A percentile compares a stretch with the other conserved stretches of the same genome.
These are phyloP conservation scores for Heliconius melpomene DNA, from an alignment of 1,140 invertebrate species.

Conservation along the genomic window DNA sequence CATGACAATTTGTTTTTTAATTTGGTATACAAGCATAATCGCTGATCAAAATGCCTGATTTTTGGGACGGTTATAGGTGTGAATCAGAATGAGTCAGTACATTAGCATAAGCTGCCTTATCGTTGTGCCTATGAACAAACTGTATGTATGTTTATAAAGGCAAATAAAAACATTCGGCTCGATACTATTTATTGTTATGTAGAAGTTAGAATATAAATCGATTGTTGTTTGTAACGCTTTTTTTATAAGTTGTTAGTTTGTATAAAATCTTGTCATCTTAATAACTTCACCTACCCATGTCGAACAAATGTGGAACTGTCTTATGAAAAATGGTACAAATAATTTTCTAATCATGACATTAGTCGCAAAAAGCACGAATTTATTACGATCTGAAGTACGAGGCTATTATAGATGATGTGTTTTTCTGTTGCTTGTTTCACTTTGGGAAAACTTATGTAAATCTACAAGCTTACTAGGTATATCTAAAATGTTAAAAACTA, in stretches of 20 bases:
- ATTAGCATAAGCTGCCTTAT: slow-evolving; percentile 23
- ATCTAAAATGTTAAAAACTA: background rate
- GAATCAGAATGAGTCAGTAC: slow-evolving; percentile 36
- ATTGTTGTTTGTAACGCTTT: background rate
- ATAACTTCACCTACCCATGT: background rate
- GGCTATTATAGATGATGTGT: slow-evolving; percentile 23
- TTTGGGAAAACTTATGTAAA: background rate
- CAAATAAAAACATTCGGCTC: background rate
- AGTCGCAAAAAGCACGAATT: slow-evolving; percentile 41
- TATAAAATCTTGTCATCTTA: background rate
- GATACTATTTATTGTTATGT: slow-evolving; percentile 5
- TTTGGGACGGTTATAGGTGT: slow-evolving; percentile 12
- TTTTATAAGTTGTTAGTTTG: slow-evolving; percentile 1
- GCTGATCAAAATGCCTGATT: slow-evolving; percentile 8
- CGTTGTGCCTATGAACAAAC: slow-evolving; percentile 25
- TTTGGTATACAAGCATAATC: slow-evolving; percentile 16
- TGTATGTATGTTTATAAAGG: slow-evolving; percentile 16
- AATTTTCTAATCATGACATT: slow-evolving; percentile 45
- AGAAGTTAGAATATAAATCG: background rate
- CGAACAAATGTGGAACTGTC: background rate
- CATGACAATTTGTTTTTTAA: slow-evolving; percentile 39
- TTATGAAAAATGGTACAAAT: slow-evolving; percentile 31
- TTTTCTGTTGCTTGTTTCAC: background rate
- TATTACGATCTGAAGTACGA: slow-evolving; percentile 29
- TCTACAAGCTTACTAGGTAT: background rate